Evolutionary conservation across 2,113 vertebrate genomes (phyloP), one percentile per base, ranked within the genome.

Genomic region (Sitta europaea): DNA sequence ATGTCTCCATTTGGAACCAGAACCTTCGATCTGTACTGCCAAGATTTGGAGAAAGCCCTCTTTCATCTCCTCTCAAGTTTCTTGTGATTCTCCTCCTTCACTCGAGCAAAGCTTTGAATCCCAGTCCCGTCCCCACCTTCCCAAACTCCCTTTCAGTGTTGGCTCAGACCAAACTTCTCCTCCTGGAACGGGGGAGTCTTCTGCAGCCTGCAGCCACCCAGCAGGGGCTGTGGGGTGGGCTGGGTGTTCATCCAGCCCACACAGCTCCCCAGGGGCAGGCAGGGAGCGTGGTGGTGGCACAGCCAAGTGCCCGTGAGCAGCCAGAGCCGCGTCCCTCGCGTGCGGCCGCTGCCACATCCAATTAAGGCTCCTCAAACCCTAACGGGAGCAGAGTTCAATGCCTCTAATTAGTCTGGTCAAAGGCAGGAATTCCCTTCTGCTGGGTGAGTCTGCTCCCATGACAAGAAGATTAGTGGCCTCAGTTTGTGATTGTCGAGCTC

Each of bases 401-500:
- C 20, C 94, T 83, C 91, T 89, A 95, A 96, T 90, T 92, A 97
- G 92, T n/a, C 83, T 71, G 78, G 73, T 75, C 92, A 80, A 88
- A 88, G 94, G 92, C 96, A 94, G 86, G 86, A 94, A 95, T 92
- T 96, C 94, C 90, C 83, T 89, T 95, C 90, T 94, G 96, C 85
- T 0, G 40, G 68, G 50, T 1, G n/a, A 95, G 88, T 33, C 92
- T 97, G 90, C 92, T 91, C 94, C 85, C 63, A 18, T 88, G 94
- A 87, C 93, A 95, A 74, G 88, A 94, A 90, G 95, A 96, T 96
- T 95, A 93, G 94, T 11, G 33, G 75, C 47, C 81, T 61, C 35
- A 3, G 93, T 82, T 77, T 73, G 65, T 86, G 88, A 61, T 86
- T 18, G 5, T 47, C 2, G 2, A 85, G 53, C 57, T 71, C 7